Conservation (phyloP, 2,888 invertebrate species). For the Drosophila hawaiiensis region DNA sequence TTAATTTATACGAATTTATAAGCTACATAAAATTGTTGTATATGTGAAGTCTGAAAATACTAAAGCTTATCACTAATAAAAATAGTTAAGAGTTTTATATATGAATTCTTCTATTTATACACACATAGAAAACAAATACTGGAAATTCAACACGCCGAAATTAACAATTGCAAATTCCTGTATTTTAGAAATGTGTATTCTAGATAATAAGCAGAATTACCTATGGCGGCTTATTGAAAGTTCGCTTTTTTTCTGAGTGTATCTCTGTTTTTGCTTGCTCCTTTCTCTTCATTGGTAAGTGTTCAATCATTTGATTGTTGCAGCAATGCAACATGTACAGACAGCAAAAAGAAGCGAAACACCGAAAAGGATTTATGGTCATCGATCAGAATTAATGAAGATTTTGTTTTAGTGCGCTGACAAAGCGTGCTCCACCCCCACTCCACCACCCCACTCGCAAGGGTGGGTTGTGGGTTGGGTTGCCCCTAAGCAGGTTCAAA, state of each 20-base stretch:
- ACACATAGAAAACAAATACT: no score
- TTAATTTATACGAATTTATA: no score
- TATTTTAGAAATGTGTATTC: no score
- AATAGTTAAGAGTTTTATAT: no score
- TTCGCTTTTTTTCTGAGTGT: neutral
- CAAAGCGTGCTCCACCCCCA: constrained; percentile 16
- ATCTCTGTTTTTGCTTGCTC: neutral
- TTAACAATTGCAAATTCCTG: no score
- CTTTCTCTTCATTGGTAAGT: constrained; percentile 48
- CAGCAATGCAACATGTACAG: constrained; percentile 61
- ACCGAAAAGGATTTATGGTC: constrained; percentile 84
- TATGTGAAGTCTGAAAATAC: no score
- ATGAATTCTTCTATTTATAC: no score
- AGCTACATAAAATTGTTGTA: no score
- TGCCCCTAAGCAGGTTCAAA: constrained; percentile 57
- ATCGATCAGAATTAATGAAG: constrained; percentile 86
- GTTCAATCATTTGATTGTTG: constrained; percentile 82
- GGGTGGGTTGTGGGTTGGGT: constrained; percentile 4
- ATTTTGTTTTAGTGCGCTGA: constrained; percentile 73
- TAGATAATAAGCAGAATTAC: neutral
- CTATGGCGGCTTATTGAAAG: neutral
- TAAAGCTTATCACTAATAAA: no score
- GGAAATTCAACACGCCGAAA: no score
- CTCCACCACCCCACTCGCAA: neutral
- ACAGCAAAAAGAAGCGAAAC: constrained; percentile 46